Evolutionary conservation across 1,140 invertebrate species (phyloP).

Genomic region (Penaeus japonicus): DNA sequence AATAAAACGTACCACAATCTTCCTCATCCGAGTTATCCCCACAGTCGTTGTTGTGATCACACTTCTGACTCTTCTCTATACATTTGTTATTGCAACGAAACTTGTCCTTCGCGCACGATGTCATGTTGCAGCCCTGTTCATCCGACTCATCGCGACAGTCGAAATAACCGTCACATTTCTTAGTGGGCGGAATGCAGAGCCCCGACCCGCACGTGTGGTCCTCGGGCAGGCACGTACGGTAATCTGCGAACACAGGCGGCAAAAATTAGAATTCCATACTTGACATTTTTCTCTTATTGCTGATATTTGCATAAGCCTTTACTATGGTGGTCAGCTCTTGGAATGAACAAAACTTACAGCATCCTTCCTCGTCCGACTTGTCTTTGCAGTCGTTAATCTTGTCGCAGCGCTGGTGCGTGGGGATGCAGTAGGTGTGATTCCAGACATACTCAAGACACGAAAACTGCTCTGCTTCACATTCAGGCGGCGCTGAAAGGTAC

Average conservation of each 20-base stretch:
- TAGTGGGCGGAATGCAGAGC: slow-evolving; percentile 84
- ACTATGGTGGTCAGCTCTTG: background rate
- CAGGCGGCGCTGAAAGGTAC: slow-evolving; percentile 78
- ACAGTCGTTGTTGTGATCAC: slow-evolving; percentile 89
- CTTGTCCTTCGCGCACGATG: slow-evolving; percentile 72
- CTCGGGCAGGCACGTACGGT: slow-evolving; percentile 82
- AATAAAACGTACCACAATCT: slow-evolving; percentile 73
- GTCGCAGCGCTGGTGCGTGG: slow-evolving; percentile 88
- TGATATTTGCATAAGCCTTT: background rate
- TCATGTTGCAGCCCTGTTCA: slow-evolving; percentile 76
- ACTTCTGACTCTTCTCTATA: slow-evolving; percentile 81
- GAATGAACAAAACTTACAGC: slow-evolving; percentile 78
- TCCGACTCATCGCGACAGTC: slow-evolving; percentile 88
- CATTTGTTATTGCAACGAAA: slow-evolving; percentile 88
- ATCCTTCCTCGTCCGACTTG: slow-evolving; percentile 90
- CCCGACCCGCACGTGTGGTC: slow-evolving; percentile 83
- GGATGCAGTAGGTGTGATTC: slow-evolving; percentile 93
- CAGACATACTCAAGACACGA: slow-evolving; percentile 90
- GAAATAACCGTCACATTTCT: slow-evolving; percentile 87
- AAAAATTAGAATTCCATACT: background rate
- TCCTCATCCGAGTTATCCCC: slow-evolving; percentile 89
- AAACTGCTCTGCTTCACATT: slow-evolving; percentile 83
- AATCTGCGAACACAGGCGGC: slow-evolving; percentile 70
- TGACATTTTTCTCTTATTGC: background rate
- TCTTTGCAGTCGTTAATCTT: slow-evolving; percentile 93